phyloP scores from a whole-genome alignment of 2,113 vertebrate genomes.

The Anoura caudifer region DNA sequence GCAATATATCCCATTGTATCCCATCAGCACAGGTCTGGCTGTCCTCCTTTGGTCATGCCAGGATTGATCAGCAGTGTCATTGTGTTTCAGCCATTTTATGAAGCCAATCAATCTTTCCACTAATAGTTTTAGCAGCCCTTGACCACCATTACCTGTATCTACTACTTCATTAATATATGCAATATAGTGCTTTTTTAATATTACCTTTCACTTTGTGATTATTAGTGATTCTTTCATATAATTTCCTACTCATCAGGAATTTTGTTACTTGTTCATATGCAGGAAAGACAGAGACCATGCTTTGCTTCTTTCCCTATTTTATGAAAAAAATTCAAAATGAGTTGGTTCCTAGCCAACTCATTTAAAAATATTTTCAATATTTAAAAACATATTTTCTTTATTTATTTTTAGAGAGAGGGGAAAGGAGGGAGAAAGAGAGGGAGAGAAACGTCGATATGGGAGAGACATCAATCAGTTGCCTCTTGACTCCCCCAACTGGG shows the following conservation, averaged over 20 bases:
- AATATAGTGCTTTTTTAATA: not conserved
- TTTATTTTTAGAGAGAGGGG: too few relatives aligned
- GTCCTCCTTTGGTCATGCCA: not conserved
- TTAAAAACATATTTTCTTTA: too few relatives aligned
- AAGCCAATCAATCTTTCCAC: not conserved
- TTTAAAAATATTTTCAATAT: too few relatives aligned
- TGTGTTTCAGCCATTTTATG: not conserved
- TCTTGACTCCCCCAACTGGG: too few relatives aligned
- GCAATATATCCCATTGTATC: not conserved
- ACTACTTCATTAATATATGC: not conserved
- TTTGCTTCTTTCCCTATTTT: not conserved
- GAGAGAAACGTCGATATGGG: too few relatives aligned
- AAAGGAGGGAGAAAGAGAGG: too few relatives aligned
- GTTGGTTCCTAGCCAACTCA: not conserved
- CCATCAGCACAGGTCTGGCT: not conserved
- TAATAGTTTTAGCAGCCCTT: slow-evolving; percentile 1
- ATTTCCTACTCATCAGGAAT: not conserved
- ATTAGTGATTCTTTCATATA: not conserved
- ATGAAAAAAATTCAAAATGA: not conserved
- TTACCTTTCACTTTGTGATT: not conserved
- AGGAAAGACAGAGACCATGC: not conserved
- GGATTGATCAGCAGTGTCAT: not conserved
- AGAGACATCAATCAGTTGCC: too few relatives aligned
- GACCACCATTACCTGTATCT: not conserved
- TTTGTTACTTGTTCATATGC: not conserved